Evolutionary conservation across 1,140 invertebrate species (phyloP).

Genomic region (Thaumetopoea pityocampa): DNA sequence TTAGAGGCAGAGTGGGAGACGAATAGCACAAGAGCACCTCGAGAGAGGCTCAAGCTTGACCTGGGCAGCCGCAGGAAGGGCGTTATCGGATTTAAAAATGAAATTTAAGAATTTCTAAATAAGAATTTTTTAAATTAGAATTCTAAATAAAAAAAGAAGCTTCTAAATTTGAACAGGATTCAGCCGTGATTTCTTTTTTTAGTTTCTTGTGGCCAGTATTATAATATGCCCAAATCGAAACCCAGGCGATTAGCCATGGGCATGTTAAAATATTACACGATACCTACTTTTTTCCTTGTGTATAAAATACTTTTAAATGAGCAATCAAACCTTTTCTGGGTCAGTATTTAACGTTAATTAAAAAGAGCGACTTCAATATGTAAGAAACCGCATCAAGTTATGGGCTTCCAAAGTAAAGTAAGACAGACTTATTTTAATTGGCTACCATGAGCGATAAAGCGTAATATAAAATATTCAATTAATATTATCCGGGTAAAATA

Average conservation of each 20-base stretch:
- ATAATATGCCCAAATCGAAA: conserved; percentile 11
- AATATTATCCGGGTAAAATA: too few species aligned
- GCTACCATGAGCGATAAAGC: neutral
- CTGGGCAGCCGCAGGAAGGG: too few species aligned
- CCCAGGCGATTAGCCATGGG: conserved; percentile 6
- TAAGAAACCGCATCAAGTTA: conserved; percentile 1
- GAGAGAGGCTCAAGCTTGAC: too few species aligned
- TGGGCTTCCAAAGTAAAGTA: neutral
- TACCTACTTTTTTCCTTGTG: conserved; percentile 12
- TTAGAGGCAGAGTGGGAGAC: too few species aligned
- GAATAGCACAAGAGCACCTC: too few species aligned
- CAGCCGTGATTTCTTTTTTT: too few species aligned
- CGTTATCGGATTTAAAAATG: too few species aligned
- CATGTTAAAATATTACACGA: conserved; percentile 9
- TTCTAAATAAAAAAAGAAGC: too few species aligned
- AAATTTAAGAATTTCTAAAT: too few species aligned
- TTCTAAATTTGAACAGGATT: too few species aligned
- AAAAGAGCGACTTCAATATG: conserved; percentile 11
- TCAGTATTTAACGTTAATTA: conserved; percentile 23
- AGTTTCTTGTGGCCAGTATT: conserved; percentile 1
- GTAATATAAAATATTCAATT: conserved; percentile 7
- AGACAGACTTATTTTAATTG: conserved; percentile 10
- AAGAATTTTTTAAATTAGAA: too few species aligned
- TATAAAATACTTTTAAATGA: conserved; percentile 17
- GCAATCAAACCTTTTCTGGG: conserved; percentile 21